These are phyloP conservation scores for Amphimedon queenslandica DNA, from an alignment of 37 sponge, comb jelly and placozoan species.

Conservation along the genomic window DNA sequence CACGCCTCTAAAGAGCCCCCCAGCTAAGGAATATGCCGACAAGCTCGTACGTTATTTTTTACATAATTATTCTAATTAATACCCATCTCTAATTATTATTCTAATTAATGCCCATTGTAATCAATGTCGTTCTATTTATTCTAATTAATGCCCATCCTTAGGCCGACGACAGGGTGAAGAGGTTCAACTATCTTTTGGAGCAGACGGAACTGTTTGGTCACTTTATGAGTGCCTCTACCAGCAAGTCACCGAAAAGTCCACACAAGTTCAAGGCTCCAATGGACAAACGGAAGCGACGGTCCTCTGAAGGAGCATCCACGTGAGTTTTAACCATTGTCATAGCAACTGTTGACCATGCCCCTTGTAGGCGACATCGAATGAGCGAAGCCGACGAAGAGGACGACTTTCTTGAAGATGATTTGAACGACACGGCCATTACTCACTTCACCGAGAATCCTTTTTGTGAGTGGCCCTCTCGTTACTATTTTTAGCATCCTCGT, in stretches of 20 bases:
- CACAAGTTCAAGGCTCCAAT: conserved; percentile 65
- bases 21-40: conserved; percentile 39
- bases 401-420: conserved; percentile 65
- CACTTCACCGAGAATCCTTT: conserved; percentile 73
- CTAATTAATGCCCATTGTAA: conserved; percentile 6
- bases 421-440: conserved; percentile 45
- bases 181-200: conserved; percentile 90
- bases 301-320: conserved; percentile 70
- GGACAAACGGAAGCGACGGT: conserved; percentile 49
- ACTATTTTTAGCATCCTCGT: background rate
- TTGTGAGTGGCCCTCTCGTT: conserved; percentile 35
- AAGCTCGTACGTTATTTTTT: conserved; percentile 47
- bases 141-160: background rate
- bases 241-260: conserved; percentile 84
- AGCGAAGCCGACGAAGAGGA: conserved; percentile 96
- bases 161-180: conserved; percentile 71
- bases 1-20: conserved; percentile 35
- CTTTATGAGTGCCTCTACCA: conserved; percentile 73
- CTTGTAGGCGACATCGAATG: conserved; percentile 80
- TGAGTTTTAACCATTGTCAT: conserved; percentile 21
- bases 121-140: background rate
- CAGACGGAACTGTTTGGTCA: conserved; percentile 98
- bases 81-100: background rate
- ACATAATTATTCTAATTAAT: background rate
- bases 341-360: background rate